A percentile compares a stretch with the other conserved stretches of the same genome.
Conservation (phyloP, 2,113 vertebrate genomes). For the Cairina moschata region DNA sequence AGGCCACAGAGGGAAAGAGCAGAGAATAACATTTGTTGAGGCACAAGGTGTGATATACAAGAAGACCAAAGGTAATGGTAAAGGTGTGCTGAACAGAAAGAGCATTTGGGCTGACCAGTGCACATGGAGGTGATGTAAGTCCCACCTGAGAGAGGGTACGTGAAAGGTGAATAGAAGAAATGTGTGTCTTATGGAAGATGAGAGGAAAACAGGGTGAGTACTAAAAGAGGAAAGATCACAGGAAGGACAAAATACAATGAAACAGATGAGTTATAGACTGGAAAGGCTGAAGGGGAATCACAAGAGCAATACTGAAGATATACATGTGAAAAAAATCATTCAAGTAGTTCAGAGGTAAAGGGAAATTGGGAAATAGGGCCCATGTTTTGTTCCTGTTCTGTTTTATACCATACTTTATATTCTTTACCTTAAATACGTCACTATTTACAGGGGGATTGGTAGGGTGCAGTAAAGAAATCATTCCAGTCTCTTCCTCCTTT, state of each 20-base stretch:
- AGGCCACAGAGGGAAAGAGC: background rate
- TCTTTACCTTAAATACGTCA: background rate
- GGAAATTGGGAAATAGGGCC: background rate
- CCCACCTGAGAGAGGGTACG: background rate
- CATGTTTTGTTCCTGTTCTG: background rate
- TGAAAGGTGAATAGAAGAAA: background rate
- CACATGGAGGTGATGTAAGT: background rate
- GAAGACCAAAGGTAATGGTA: background rate
- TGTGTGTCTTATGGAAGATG: background rate
- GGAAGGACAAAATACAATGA: background rate
- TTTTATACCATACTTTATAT: background rate
- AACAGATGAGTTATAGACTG: background rate
- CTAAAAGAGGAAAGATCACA: background rate
- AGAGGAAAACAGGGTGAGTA: background rate
- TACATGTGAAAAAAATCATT: background rate
- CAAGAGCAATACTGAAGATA: background rate
- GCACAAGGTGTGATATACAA: background rate
- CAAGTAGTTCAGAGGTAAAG: background rate
- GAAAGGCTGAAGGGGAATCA: background rate
- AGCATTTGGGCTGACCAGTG: background rate
- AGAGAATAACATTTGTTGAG: background rate
- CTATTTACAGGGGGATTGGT: background rate
- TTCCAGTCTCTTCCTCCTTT: background rate
- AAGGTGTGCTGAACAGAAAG: background rate
- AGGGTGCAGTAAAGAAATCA: background rate